Evolutionary conservation across 2,888 invertebrate genomes (phyloP), one percentile per base, ranked within the genome.

Genomic region (Drosophila neonasuta): DNA sequence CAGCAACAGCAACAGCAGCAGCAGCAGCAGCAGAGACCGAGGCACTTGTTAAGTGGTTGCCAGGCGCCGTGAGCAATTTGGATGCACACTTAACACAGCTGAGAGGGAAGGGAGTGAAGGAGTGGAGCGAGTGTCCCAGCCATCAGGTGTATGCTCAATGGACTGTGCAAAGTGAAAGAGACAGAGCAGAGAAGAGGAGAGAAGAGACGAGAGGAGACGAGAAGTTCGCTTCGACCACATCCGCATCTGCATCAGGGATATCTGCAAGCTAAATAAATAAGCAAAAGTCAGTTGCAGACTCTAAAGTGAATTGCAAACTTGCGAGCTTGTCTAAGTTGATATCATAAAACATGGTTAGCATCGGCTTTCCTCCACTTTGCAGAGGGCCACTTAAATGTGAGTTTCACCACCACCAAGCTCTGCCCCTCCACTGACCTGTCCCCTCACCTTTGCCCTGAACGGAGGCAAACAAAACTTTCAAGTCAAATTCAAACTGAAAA

Each of bases 341-440:
- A 29, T 20, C 17, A 36, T 44, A 15, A 68, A 62, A 24, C 46
- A 34, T 42, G 64, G 30, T 64, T 61, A 39, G 45, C 30, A n/a
- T 42, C 29, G 29, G 10, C 24, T 24, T 24, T 24, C 24, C 24
- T 24, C 24, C 24, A 6, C 6, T 24, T 24, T 24, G 6, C 24
- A 24, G 24, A 39, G 39, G 39, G n/a, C 8, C 39, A 41, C 13
- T 41, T 41, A 15, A 15, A 13, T 15, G 13, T 8, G 13, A 15
- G 39, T 15, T 41, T 7, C 39, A 24, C 24, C 24, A 24, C 5
- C 36, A n/a, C 5, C 11, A 36, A 36, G 36, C 10, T 11, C n/a
- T 36, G 36, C n/a, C n/a, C 36, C 39, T 7, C 15, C 1, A 5
- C 36, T 11, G 36, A 5, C 36, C 36, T 39, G 13, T 10, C 39